These are phyloP conservation scores for Gymnodraco acuticeps DNA, from an alignment of 2,797 vertebrate genomes.

Conservation along the genomic window DNA sequence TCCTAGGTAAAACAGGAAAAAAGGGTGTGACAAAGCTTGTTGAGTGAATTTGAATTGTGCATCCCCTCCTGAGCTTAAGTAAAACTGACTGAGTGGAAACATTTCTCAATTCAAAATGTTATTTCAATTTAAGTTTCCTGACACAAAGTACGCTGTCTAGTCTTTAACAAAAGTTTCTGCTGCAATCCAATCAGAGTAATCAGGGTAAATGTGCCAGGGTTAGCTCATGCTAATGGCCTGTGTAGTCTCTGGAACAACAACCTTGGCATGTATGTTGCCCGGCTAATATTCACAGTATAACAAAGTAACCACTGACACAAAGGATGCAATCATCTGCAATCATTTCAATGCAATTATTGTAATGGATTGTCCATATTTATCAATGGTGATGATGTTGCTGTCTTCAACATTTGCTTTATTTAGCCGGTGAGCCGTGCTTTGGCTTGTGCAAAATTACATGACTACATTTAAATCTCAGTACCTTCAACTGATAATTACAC, in stretches of 20 bases:
- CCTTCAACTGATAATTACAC: not conserved
- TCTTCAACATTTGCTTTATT: conserved; percentile 27
- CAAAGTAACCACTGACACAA: conserved; percentile 21
- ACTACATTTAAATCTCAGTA: not conserved
- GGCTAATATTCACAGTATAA: conserved; percentile 11
- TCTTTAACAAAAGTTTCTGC: conserved; percentile 1
- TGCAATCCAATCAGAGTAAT: conserved; percentile 8
- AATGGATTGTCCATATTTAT: conserved; percentile 44
- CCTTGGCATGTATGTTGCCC: not conserved
- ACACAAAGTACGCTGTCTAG: not conserved
- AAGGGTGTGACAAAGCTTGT: no score
- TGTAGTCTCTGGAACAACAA: not conserved
- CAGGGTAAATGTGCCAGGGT: not conserved
- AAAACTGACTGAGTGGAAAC: no score
- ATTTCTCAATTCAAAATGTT: no score
- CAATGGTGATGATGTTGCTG: conserved; percentile 40
- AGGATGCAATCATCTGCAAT: conserved; percentile 33
- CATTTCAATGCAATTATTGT: conserved; percentile 39
- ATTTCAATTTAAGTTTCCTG: not conserved
- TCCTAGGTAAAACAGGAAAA: no score
- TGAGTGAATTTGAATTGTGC: no score
- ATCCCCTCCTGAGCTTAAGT: no score
- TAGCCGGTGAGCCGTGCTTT: not conserved
- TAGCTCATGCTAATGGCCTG: conserved; percentile 11
- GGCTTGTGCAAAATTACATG: not conserved